phyloP scores from a whole-genome alignment of 2,888 invertebrate species.

The Atherix ibis region DNA sequence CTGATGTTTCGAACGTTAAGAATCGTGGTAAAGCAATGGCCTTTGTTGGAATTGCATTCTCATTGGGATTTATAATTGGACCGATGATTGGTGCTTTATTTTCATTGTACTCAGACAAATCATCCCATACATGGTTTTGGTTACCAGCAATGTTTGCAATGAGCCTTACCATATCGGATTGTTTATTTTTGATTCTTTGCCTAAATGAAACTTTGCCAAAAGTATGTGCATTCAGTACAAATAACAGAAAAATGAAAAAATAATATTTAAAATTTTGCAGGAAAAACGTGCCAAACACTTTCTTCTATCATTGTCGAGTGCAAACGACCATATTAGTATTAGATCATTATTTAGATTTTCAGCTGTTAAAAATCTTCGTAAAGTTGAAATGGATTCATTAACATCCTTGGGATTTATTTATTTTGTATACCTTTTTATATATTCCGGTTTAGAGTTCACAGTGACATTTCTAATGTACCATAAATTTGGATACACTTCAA shows the following conservation, averaged over 20 bases:
- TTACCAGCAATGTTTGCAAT: constrained; percentile 67
- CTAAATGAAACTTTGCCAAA: constrained; percentile 73
- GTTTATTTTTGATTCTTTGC: constrained; percentile 52
- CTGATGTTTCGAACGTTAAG: constrained; percentile 72
- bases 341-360: constrained; percentile 43
- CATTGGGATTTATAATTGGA: constrained; percentile 91
- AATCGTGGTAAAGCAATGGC: constrained; percentile 94
- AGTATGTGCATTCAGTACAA: constrained; percentile 29
- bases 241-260: constrained; percentile 21
- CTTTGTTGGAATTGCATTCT: constrained; percentile 93
- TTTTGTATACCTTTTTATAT: constrained; percentile 84
- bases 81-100: constrained; percentile 89
- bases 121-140: constrained; percentile 57
- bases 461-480: constrained; percentile 92
- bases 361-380: constrained; percentile 48
- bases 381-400: constrained; percentile 46
- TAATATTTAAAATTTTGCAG: constrained; percentile 18
- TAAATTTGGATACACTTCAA: constrained; percentile 75
- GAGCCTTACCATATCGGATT: constrained; percentile 56
- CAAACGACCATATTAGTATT: constrained; percentile 48
- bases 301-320: constrained; percentile 46
- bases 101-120: constrained; percentile 48
- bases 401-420: constrained; percentile 58
- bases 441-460: constrained; percentile 94
- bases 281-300: constrained; percentile 54